phyloP scores from a whole-genome alignment of 2,113 vertebrate species.

The Pitta sordida region DNA sequence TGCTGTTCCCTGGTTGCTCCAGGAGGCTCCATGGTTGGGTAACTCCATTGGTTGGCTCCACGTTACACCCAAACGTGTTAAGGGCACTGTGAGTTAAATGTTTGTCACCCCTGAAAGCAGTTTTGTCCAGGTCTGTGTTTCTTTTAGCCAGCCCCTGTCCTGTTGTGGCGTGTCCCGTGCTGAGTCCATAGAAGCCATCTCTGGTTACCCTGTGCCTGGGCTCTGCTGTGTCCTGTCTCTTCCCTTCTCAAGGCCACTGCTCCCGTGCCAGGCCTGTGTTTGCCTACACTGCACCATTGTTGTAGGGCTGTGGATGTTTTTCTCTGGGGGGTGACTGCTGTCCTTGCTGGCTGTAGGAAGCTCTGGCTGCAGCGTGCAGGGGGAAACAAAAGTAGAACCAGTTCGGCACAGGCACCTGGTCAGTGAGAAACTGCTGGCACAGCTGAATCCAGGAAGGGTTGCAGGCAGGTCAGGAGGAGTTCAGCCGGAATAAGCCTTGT shows the following conservation, averaged over 20 bases:
- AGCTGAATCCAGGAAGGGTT: neutral
- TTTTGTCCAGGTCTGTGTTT: neutral
- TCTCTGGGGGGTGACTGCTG: neutral
- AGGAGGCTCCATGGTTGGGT: neutral
- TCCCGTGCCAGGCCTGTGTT: neutral
- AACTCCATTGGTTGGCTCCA: neutral
- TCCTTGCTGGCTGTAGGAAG: neutral
- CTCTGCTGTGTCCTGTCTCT: neutral
- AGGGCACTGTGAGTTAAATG: neutral
- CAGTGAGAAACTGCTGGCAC: neutral
- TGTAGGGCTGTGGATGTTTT: neutral
- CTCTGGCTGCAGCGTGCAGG: neutral
- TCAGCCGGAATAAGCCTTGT: neutral
- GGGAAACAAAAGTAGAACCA: neutral
- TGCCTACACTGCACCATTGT: neutral
- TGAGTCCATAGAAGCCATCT: rapidly evolving
- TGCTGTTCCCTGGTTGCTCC: neutral
- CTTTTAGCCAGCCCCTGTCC: rapidly evolving
- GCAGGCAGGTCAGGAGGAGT: neutral
- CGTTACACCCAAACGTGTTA: neutral
- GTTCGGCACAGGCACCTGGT: neutral
- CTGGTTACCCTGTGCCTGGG: rapidly evolving
- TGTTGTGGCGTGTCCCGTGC: neutral
- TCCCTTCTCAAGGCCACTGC: neutral
- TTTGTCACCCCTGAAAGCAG: neutral